Conservation (phyloP, 2,113 vertebrate genomes). For the Sterrhoptilus dennistouni region DNA sequence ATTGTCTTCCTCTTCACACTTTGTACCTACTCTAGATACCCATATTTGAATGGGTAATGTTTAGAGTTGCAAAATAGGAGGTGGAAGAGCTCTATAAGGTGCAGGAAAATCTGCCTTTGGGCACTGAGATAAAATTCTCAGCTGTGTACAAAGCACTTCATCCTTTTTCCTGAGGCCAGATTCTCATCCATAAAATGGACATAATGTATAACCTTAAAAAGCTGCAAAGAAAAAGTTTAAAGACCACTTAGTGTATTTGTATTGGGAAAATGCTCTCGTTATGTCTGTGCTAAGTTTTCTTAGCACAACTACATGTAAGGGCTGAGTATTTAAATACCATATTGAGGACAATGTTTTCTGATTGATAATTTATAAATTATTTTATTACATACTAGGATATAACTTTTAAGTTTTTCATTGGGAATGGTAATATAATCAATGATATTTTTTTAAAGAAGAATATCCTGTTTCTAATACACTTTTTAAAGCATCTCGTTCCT, state of each 20-base stretch:
- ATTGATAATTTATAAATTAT: neutral
- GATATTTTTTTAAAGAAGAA: neutral
- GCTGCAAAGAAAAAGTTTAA: neutral
- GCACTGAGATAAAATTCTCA: neutral
- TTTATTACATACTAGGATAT: neutral
- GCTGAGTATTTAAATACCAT: neutral
- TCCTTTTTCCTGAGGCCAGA: neutral
- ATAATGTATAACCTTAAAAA: neutral
- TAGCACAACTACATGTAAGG: neutral
- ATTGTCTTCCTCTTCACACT: neutral
- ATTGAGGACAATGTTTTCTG: neutral
- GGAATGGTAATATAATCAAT: neutral
- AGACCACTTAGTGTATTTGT: neutral
- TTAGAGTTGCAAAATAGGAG: neutral
- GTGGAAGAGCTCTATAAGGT: neutral
- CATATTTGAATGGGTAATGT: neutral
- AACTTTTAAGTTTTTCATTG: neutral
- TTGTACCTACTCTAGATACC: neutral
- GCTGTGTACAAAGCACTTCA: neutral
- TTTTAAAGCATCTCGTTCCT: neutral
- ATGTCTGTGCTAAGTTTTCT: neutral
- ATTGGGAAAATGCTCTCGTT: neutral
- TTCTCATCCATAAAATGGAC: neutral
- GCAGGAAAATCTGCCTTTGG: neutral
- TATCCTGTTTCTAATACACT: neutral